Evolutionary conservation across 2,888 invertebrate species (phyloP).

Genomic region (Rhyacophila evoluta): DNA sequence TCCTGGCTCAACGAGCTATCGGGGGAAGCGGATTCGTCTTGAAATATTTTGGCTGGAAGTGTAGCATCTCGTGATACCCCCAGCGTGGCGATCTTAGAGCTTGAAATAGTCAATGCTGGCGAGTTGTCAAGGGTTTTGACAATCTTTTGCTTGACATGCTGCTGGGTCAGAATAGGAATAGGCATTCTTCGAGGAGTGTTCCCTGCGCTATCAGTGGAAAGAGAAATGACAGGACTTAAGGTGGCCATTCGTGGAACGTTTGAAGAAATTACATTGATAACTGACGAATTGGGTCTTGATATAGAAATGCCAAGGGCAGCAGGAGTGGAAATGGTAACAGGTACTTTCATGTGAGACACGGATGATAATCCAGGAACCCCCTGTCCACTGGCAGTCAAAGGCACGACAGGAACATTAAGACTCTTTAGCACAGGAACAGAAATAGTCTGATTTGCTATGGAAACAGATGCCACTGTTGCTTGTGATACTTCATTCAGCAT

Average conservation of each 20-base stretch:
- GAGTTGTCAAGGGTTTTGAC: conserved; percentile 69
- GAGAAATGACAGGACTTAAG: conserved; percentile 64
- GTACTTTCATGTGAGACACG: conserved; percentile 62
- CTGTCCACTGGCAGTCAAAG: conserved; percentile 58
- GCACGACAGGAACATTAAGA: conserved; percentile 63
- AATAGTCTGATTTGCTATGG: conserved; percentile 69
- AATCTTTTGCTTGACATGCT: conserved; percentile 69
- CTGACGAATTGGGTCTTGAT: conserved; percentile 65
- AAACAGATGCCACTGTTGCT: conserved; percentile 71
- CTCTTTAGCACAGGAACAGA: conserved; percentile 68
- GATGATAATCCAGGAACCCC: conserved; percentile 53
- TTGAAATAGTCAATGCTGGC: conserved; percentile 67
- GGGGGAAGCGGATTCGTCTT: conserved; percentile 75
- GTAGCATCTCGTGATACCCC: conserved; percentile 72
- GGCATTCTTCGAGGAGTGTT: conserved; percentile 62
- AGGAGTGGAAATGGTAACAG: conserved; percentile 62
- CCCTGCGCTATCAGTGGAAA: conserved; percentile 62
- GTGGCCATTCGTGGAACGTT: conserved; percentile 62
- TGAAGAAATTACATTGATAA: conserved; percentile 68
- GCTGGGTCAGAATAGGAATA: conserved; percentile 65
- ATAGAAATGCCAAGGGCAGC: conserved; percentile 62
- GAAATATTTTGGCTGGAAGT: conserved; percentile 76
- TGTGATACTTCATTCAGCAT: conserved; percentile 71
- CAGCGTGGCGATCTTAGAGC: conserved; percentile 70
- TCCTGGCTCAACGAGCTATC: conserved; percentile 66